Conservation (phyloP, 2,113 vertebrate species). For the Pollachius pollachius region DNA sequence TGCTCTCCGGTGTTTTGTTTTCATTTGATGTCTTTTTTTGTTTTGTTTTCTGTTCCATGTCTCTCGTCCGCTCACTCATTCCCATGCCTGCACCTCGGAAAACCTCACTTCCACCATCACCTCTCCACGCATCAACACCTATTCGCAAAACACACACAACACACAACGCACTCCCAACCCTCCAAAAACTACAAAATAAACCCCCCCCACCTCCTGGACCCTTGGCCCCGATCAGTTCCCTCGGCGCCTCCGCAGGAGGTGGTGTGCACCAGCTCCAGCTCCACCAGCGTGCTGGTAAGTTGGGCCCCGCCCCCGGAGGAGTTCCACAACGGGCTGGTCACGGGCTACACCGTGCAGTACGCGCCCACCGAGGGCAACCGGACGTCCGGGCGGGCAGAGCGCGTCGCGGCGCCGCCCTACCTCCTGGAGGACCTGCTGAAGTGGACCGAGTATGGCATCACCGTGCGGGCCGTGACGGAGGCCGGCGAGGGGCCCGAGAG, state of each 20-base stretch:
- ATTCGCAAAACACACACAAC: conserved; percentile 39
- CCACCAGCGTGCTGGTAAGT: conserved; percentile 98
- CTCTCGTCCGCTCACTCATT: conserved; percentile 81
- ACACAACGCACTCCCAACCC: conserved; percentile 52
- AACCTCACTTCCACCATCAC: conserved; percentile 49
- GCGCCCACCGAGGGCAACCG: conserved; percentile 80
- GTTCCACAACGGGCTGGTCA: conserved; percentile 90
- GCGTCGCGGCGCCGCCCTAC: conserved; percentile 82
- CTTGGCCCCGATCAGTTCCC: conserved; percentile 86
- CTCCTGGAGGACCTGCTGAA: conserved; percentile 93
- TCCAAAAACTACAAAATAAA: conserved; percentile 32
- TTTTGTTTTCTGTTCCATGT: conserved; percentile 80
- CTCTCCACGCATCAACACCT: conserved; percentile 49
- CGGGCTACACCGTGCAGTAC: conserved; percentile 91
- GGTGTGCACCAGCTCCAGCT: conserved; percentile 91
- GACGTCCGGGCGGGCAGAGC: conserved; percentile 80
- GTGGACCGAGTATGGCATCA: conserved; percentile 95
- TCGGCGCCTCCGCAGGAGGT: conserved; percentile 96
- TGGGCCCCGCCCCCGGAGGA: conserved; percentile 90
- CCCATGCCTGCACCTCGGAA: conserved; percentile 58
- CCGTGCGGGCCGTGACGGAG: conserved; percentile 87
- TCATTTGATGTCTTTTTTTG: conserved; percentile 73
- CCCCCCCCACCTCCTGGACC: conserved; percentile 40
- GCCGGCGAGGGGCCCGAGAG: conserved; percentile 92
- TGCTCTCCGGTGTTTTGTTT: conserved; percentile 63